phyloP scores from a whole-genome alignment of 2,113 vertebrate species.

The Ageneiosus marmoratus region DNA sequence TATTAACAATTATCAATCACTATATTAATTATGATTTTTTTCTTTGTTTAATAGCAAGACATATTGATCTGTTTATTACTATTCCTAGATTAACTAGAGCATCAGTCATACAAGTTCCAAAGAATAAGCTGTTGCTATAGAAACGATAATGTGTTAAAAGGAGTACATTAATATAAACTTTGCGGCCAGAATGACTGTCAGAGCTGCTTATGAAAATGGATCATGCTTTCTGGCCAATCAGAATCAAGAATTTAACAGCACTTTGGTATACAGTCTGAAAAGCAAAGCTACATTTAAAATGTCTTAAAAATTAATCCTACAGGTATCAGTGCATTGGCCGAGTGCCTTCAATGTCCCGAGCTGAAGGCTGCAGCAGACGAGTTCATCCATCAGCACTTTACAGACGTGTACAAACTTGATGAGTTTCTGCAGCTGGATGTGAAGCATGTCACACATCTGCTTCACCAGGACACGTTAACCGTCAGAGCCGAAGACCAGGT shows the following conservation, averaged over 20 bases:
- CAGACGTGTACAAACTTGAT: conserved; percentile 87
- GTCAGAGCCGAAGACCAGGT: conserved; percentile 89
- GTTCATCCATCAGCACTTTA: conserved; percentile 89
- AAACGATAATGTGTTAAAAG: no score
- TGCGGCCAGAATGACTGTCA: neutral
- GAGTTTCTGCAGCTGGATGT: conserved; percentile 88
- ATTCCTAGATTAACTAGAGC: no score
- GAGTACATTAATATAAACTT: no score
- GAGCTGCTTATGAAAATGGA: neutral
- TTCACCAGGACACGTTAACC: conserved; percentile 85
- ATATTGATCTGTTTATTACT: no score
- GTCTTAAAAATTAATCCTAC: neutral
- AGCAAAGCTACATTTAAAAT: neutral
- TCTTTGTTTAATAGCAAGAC: no score
- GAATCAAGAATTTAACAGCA: neutral
- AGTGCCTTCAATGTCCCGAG: conserved; percentile 86
- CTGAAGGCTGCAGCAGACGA: conserved; percentile 85
- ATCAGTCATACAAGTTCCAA: no score
- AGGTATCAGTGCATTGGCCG: conserved; percentile 87
- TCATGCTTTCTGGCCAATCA: neutral
- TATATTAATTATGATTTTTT: no score
- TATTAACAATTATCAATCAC: no score
- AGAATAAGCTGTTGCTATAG: no score
- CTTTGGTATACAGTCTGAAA: neutral
- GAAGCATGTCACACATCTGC: conserved; percentile 84